Base-by-base conservation (phyloP, 2,888 invertebrate species). In the Caenorhabditis angaria region DNA sequence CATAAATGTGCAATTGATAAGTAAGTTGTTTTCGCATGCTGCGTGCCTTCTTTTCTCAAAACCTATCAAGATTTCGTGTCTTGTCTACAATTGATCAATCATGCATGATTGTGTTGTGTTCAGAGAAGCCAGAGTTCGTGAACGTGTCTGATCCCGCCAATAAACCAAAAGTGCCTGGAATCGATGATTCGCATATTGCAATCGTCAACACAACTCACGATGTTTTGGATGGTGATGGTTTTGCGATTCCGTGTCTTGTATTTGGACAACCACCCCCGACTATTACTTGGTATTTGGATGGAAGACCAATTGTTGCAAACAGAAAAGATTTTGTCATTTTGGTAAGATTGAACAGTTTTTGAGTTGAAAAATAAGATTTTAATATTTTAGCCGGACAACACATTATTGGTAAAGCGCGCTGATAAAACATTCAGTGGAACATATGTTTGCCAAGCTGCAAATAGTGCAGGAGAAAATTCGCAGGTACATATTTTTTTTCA, bases 391-490 rank as follows among this genome's bases (percentile, higher is more conserved):
- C 67, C 74, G 18, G 82, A 86, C 62, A 76, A 83, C 69, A 80
- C 85, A 1, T 76, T 86, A 1, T 67, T 82, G 20, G 82, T 86
- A 54, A 68, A 73, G 61, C 76, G 76, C 41, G 70, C 81, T 5
- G 78, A 81, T 51, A 78, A 76, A 25, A 70, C 79, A 1, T 76
- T 74, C 50, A 54, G 71, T 4, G 90, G 91, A 0, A 88, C 88
- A 0, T 92, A 91, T 85, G 89, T 90, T 0, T 92, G 92, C 81
- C 88, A 90, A 1, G 91, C 90, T 0, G 88, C 89, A 32, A 92
- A 92, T 87, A 88, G 89, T 0, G 91, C 91, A 0, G 92, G 92
- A 0, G 89, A 90, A 0, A 89, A 89, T 2, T 88, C 89, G 14
- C 71, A 76, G 59, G 71, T 71, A 35, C 6, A 14, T 22, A 6